These are phyloP conservation scores for Neosilurus hyrtlii DNA, from an alignment of 2,797 vertebrate species.

Conservation along the genomic window DNA sequence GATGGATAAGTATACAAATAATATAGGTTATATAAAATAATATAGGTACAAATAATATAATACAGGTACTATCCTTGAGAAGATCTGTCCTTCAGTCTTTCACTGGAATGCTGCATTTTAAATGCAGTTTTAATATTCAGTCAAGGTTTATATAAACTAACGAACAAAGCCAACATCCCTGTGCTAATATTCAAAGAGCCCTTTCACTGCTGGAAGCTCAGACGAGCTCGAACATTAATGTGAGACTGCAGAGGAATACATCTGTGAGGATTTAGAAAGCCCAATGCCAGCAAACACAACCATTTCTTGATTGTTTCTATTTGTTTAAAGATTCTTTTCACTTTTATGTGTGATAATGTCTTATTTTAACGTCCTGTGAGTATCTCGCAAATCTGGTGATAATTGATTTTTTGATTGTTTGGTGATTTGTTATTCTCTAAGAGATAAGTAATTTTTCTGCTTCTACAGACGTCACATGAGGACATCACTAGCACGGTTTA, in stretches of 20 bases:
- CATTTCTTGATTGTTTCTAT: not conserved
- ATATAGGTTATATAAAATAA: not conserved
- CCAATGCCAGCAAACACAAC: not conserved
- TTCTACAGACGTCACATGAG: not conserved
- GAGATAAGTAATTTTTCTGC: not conserved
- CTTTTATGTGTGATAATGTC: conserved; percentile 8
- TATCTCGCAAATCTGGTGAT: not conserved
- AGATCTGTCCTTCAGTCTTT: conserved; percentile 10
- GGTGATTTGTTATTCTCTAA: conserved; percentile 2
- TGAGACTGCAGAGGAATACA: not conserved
- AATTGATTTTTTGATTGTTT: not conserved
- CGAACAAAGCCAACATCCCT: conserved; percentile 7
- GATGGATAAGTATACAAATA: not conserved
- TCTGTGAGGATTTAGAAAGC: conserved; percentile 22
- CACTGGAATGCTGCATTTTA: conserved; percentile 5
- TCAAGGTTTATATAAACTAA: conserved; percentile 26
- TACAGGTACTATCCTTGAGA: conserved; percentile 8
- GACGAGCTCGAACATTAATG: conserved; percentile 12
- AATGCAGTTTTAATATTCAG: conserved; percentile 35
- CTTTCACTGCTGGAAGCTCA: conserved; percentile 6
- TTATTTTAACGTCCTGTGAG: not conserved
- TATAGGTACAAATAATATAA: not conserved
- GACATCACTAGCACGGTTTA: not conserved
- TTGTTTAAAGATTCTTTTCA: conserved; percentile 13
- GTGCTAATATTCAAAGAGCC: conserved; percentile 23